Evolutionary conservation across 2,797 vertebrate species (phyloP).

Genomic region (Crenichthys baileyi): DNA sequence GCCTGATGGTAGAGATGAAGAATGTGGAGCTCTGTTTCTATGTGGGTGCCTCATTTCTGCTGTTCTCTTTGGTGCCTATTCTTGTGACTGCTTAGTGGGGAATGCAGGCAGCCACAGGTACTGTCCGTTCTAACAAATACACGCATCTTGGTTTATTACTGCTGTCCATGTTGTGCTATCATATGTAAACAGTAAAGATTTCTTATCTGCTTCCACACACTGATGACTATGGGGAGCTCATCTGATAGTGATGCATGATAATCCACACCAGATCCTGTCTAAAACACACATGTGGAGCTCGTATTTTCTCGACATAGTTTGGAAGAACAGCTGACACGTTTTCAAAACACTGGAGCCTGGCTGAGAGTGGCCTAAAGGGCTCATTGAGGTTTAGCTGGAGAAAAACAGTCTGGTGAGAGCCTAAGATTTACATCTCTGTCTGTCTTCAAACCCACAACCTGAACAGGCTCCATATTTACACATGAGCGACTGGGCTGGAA

Average conservation of each 20-base stretch:
- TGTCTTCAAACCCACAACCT: constrained; percentile 18
- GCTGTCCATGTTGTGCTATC: constrained; percentile 31
- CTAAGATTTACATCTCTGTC: constrained; percentile 33
- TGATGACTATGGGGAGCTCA: constrained; percentile 37
- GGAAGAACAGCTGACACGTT: constrained; percentile 63
- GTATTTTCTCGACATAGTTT: constrained; percentile 64
- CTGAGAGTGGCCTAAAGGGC: constrained; percentile 54
- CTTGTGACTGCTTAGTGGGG: constrained; percentile 7
- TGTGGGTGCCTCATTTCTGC: not conserved
- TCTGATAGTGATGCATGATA: constrained; percentile 40
- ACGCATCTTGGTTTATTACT: constrained; percentile 7
- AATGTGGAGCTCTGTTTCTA: constrained; percentile 21
- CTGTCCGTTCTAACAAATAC: not conserved
- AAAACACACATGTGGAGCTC: constrained; percentile 44
- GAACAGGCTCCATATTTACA: constrained; percentile 26
- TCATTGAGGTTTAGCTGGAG: constrained; percentile 61
- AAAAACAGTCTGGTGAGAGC: constrained; percentile 54
- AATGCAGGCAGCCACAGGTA: constrained; percentile 29
- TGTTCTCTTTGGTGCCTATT: not conserved
- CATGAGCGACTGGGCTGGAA: constrained; percentile 10
- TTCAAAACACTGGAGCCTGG: constrained; percentile 64
- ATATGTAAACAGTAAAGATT: constrained; percentile 50
- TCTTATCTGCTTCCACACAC: constrained; percentile 24
- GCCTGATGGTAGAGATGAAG: constrained; percentile 13
- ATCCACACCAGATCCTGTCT: constrained; percentile 62